These are phyloP conservation scores for Cisticola juncidis DNA, from an alignment of 2,113 vertebrate species.

Conservation along the genomic window DNA sequence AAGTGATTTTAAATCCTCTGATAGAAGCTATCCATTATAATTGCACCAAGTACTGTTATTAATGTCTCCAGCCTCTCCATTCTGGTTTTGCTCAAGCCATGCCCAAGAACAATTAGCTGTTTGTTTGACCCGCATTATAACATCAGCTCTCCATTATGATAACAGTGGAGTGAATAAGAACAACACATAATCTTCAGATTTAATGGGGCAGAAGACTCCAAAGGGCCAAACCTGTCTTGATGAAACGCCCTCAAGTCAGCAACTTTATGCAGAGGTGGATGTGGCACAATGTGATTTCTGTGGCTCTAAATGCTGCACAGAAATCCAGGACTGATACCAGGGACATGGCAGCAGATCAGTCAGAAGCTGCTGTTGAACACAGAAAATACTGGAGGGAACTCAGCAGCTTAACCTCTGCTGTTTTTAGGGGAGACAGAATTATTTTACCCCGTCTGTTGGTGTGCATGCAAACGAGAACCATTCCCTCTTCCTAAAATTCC, in stretches of 20 bases:
- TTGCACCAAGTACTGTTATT: conserved; percentile 15
- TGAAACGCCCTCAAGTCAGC: conserved; percentile 19
- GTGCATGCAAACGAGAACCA: neutral
- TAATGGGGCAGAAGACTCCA: conserved; percentile 52
- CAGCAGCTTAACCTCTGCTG: neutral
- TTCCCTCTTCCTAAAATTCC: neutral
- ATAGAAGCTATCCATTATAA: conserved; percentile 51
- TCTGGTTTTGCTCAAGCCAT: conserved; percentile 26
- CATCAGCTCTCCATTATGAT: conserved; percentile 31
- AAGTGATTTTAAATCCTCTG: conserved; percentile 32
- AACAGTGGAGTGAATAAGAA: conserved; percentile 18
- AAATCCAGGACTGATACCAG: neutral
- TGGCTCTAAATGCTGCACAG: neutral
- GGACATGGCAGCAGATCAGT: neutral
- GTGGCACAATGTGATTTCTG: neutral
- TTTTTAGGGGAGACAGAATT: neutral
- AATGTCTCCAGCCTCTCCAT: conserved; percentile 33
- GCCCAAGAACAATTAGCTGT: conserved; percentile 58
- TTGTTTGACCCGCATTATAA: conserved; percentile 48
- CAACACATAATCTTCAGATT: conserved; percentile 51
- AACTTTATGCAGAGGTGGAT: conserved; percentile 5
- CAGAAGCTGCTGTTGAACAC: neutral
- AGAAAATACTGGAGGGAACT: neutral
- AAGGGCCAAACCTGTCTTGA: conserved; percentile 25
- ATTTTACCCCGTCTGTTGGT: neutral